Conservation (phyloP, 2,113 vertebrate species). For the Poicephalus gulielmi region DNA sequence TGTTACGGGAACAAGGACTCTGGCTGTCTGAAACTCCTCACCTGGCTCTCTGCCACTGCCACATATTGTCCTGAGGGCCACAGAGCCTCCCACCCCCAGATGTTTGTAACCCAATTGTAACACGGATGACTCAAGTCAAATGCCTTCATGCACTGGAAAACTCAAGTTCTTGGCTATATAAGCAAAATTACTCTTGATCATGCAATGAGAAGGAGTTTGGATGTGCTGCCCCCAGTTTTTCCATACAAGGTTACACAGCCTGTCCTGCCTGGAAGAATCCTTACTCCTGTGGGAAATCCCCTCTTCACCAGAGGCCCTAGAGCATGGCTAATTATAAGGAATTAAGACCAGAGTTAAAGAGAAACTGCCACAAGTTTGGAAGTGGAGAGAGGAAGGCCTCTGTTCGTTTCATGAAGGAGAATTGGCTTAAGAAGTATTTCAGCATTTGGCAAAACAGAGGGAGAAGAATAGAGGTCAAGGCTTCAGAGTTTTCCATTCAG, state of each 20-base stretch:
- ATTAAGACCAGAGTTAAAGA: conserved; percentile 1
- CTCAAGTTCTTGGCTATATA: background rate
- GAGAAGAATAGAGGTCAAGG: conserved; percentile 25
- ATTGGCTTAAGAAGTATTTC: background rate
- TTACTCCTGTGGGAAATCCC: background rate
- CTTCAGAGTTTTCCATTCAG: conserved; percentile 40
- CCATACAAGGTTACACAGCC: conserved; percentile 11
- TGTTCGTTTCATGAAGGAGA: background rate
- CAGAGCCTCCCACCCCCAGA: background rate
- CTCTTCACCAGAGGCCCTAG: background rate
- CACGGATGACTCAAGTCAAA: background rate
- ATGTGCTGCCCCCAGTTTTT: background rate
- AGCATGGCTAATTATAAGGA: background rate
- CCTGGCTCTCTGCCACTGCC: background rate
- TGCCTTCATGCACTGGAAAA: conserved; percentile 2
- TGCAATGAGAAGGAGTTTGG: background rate
- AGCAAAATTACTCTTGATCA: background rate
- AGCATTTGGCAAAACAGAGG: conserved; percentile 12
- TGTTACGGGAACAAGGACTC: background rate
- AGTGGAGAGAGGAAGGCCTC: background rate
- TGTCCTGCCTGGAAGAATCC: background rate
- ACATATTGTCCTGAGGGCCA: background rate
- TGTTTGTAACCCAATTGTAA: background rate
- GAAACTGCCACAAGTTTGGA: background rate
- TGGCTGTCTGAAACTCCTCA: background rate